These are phyloP conservation scores for Oryzaephilus surinamensis DNA, from an alignment of 1,140 invertebrate genomes.

Conservation along the genomic window DNA sequence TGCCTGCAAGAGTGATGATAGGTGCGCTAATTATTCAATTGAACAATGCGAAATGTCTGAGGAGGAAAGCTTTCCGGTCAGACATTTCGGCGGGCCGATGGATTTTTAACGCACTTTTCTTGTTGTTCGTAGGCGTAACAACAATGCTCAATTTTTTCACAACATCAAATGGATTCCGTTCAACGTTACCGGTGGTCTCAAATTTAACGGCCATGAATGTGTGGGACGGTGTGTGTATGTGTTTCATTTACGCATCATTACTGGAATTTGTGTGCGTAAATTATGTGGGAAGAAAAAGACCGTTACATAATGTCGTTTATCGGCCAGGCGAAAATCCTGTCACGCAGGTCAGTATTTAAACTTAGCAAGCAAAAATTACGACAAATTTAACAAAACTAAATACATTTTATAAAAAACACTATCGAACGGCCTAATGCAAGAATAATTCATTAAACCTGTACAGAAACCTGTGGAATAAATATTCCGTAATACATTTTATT, in stretches of 20 bases:
- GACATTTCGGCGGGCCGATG: not conserved
- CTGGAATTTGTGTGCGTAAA: conserved; percentile 91
- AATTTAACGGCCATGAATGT: conserved; percentile 93
- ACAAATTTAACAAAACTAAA: conserved; percentile 6
- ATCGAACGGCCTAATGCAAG: too few relatives aligned
- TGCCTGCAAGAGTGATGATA: conserved; percentile 87
- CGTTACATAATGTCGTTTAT: conserved; percentile 79
- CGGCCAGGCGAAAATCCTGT: conserved; percentile 81
- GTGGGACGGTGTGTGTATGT: conserved; percentile 94
- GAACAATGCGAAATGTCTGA: too few relatives aligned
- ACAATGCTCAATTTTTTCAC: conserved; percentile 98
- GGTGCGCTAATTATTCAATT: conserved; percentile 39
- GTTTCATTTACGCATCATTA: conserved; percentile 88
- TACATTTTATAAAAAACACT: too few relatives aligned
- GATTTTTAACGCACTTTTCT: not conserved
- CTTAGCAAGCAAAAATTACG: conserved; percentile 4
- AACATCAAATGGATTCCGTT: conserved; percentile 80
- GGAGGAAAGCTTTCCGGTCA: not conserved
- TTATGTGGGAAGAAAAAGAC: conserved; percentile 84
- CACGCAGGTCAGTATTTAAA: conserved; percentile 58
- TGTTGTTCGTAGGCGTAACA: conserved; percentile 63
- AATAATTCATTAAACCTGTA: too few relatives aligned
- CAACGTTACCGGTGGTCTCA: conserved; percentile 83
- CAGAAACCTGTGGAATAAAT: conserved; percentile 12
- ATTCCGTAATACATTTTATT: conserved; percentile 2